Base-by-base conservation (phyloP, 2,113 vertebrate species). In the Empidonax alnorum region DNA sequence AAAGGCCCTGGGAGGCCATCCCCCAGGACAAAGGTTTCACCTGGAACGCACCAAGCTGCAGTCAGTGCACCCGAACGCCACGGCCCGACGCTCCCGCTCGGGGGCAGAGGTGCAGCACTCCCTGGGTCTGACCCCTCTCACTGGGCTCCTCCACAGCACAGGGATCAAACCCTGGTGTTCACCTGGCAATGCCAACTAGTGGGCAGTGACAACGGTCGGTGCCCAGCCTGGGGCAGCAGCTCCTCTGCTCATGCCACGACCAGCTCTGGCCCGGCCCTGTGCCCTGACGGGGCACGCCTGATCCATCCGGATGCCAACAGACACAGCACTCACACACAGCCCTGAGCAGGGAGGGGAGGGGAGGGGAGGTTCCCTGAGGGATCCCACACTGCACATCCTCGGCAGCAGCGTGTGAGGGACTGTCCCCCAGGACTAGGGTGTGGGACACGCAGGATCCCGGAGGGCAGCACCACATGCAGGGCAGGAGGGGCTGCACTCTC, bases 11-110 rank as follows among this genome's bases (percentile, higher is more conserved):
- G 95, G 37, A 98, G 97, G 27, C 97, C 98, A 58, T 98, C 99
- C 95, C 98, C 98, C 92, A 98, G 71, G 56, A 98, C 87, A 96
- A 99, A 99, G 69, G 98, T 98, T 92, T 99, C 98, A 94, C 98
- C 98, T 99, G 97, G 86, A 98, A 98, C 9, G 94, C 69, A 96
- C 59, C 66, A 96, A 95, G 85, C 85, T 81, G 93, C 94, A 82
- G 76, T 96, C 91, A 97, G 94, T 72, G 93, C 93, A 30, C 84
- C 47, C 65, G 73, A 84, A 77, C 50, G 8, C 42, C 82, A 25
- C 7, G 12, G 90, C 73, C 49, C 71, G 3, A 6, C 1, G 33
- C 10, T 17, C 24, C 55, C 28, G 2, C 30, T 41, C 3, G 3
- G 67, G 71, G 6, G 74, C 84, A 42, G 12, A 68, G 62, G 62